Conservation (phyloP, 2,888 invertebrate genomes). For the Atherix ibis region DNA sequence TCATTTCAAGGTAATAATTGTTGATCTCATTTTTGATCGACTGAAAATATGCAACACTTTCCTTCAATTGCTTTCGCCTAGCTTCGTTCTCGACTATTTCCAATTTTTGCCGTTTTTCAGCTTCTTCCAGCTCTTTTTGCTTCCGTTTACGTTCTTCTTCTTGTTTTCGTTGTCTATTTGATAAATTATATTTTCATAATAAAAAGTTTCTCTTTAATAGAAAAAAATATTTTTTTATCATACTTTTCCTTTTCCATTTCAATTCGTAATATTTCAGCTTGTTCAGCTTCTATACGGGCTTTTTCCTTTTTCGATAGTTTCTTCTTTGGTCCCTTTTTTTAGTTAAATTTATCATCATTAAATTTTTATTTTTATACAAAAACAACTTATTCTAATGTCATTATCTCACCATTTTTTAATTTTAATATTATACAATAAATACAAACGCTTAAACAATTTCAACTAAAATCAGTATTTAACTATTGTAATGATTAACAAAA, state of each 20-base stretch:
- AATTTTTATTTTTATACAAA: no score
- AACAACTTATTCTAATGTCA: no score
- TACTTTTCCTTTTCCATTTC: slow-evolving; percentile 33
- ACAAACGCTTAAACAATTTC: no score
- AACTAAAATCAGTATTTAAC: no score
- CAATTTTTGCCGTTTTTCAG: slow-evolving; percentile 25
- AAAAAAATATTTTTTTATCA: background rate
- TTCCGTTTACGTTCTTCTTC: slow-evolving; percentile 31
- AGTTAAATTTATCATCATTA: no score
- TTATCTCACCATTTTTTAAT: no score
- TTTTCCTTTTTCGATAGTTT: slow-evolving; percentile 34
- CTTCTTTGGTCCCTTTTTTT: slow-evolving; percentile 33
- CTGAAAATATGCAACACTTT: slow-evolving; percentile 27
- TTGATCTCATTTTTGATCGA: slow-evolving; percentile 21
- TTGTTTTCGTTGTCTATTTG: slow-evolving; percentile 23
- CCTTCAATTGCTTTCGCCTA: slow-evolving; percentile 25
- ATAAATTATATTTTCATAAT: background rate
- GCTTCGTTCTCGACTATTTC: slow-evolving; percentile 29
- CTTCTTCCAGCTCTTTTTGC: slow-evolving; percentile 28
- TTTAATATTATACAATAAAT: no score
- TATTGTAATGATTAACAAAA: no score
- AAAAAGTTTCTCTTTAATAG: background rate
- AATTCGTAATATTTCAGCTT: slow-evolving; percentile 30
- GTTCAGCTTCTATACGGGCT: slow-evolving; percentile 30
- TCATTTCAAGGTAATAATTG: no score